Evolutionary conservation across 2,797 vertebrate species (phyloP), one percentile per base, ranked within the genome.

Genomic region (Threskiornis aethiopicus): DNA sequence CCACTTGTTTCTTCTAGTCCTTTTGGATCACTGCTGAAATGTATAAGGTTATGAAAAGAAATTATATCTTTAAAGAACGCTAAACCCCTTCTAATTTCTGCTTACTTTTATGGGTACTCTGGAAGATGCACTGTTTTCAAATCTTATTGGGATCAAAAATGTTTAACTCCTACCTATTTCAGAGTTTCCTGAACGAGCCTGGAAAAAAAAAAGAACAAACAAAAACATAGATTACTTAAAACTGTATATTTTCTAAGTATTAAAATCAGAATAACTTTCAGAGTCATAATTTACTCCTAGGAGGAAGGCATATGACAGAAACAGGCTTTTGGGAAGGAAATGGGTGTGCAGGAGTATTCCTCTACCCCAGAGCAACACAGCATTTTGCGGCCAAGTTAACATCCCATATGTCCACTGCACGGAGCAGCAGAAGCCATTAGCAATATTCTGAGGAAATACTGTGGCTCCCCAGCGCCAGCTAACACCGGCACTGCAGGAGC

Each of bases 1-100:
- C 81, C 85, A 49, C 46, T 85, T 96, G 29, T 28, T 80, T 94
- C 91, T 87, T 51, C 31, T 65, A 82, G 54, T 87, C 59, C 89
- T 95, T 90, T 82, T 64, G 69, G 35, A 95, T 84, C 19, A 62
- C 65, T 94, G 37, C 66, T 91, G 76, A 97, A 97, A 96, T 61
- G 25, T 72, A 46, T 84, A 95, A 93, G 51, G 86, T 93, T 97
- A 91, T 91, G 81, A 93, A 95, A 98, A 97, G 76, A 93, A 97
- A 95, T 94, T 55, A 81, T 71, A 85, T 92, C 26, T 90, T 86
- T 84, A 85, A 93, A 93, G 85, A 96, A 94, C 73, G 62, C 12
- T 79, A 84, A 91, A 84, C 2, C 18, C 6, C 75, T 93, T 94
- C 87, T 95, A 70, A 96, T 95, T 95, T 92, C 69, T 95, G 66